These are phyloP conservation scores for Prunella strophiata DNA, from an alignment of 2,797 vertebrate species.

Conservation along the genomic window DNA sequence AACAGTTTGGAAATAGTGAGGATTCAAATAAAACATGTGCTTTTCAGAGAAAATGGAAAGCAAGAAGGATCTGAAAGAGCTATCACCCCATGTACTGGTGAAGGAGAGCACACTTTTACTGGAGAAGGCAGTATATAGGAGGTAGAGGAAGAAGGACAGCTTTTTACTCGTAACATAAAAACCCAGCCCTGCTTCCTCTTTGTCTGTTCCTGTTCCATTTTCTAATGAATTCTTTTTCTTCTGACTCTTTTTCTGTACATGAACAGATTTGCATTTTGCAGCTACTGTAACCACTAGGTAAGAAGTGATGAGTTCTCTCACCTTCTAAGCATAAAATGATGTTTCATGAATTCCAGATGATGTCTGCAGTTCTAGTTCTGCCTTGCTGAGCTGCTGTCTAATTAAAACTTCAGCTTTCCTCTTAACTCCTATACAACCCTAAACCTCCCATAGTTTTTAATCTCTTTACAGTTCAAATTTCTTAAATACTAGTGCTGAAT, in stretches of 20 bases:
- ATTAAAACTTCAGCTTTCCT: neutral
- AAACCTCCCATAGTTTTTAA: neutral
- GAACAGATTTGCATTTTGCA: neutral
- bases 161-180: neutral
- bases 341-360: neutral
- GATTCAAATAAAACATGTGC: neutral
- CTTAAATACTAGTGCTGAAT: neutral
- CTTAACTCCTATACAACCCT: neutral
- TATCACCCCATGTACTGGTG: rapidly evolving
- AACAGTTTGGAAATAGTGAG: neutral
- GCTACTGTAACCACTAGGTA: neutral
- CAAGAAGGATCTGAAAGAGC: neutral
- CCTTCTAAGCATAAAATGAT: neutral
- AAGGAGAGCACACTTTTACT: neutral
- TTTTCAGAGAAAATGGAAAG: neutral
- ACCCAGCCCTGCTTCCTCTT: neutral
- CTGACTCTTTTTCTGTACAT: neutral
- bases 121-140: neutral
- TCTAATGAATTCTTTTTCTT: neutral
- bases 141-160: neutral
- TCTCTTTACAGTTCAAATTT: neutral
- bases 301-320: neutral
- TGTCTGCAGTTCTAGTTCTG: neutral
- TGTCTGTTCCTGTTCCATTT: slow-evolving; percentile 32
- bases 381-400: neutral